Evolutionary conservation across 1,140 invertebrate genomes (phyloP), one percentile per base, ranked within the genome.

Genomic region (Hyposmocoma kahamanoa): DNA sequence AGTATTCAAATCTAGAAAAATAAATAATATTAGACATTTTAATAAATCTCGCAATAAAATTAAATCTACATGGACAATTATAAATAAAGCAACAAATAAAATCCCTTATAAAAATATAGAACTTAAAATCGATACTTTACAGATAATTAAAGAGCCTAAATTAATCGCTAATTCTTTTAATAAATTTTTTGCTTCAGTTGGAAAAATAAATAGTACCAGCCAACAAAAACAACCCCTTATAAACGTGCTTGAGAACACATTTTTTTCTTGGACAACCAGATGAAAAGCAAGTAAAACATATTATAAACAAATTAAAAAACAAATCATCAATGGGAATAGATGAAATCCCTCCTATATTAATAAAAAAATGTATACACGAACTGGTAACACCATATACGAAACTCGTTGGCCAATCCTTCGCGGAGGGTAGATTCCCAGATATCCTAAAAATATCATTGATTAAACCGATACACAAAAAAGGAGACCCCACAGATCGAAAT

Each of bases 391-490:
- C 38, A 1, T n/a, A 21, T 2, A 10, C 19, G 1, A 21, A 21
- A 10, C 20, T 41, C 10, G 22, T 41, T 10, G 22, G 22, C 38
- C 20, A 21, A 10, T 11, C 19, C 9, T 21, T 41, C 2, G 38
- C 20, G 22, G 22, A 18, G 1, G 38, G 38, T 21, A 13, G 8
- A n/a, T 41, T 21, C 22, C 38, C 38, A 21, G 38, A 41, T 21
- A 13, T 21, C 1, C 15, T 41, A 21, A 41, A 41, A 15, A 41
- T 11, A 41, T 18, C 38, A 1, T 21, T 41, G 11, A 21, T 41
- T 21, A 41, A 41, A 21, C 38, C 38, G 1, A 9, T 41, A 8
- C 38, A 41, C 15, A 41, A 41, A 41, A 41, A 41, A 41, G 38
- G 38, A 21, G 11, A 18, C 1, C 11, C 20, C 20, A 21, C 5